Conservation (phyloP, 2,797 vertebrate species). For the Crenuchus spilurus region DNA sequence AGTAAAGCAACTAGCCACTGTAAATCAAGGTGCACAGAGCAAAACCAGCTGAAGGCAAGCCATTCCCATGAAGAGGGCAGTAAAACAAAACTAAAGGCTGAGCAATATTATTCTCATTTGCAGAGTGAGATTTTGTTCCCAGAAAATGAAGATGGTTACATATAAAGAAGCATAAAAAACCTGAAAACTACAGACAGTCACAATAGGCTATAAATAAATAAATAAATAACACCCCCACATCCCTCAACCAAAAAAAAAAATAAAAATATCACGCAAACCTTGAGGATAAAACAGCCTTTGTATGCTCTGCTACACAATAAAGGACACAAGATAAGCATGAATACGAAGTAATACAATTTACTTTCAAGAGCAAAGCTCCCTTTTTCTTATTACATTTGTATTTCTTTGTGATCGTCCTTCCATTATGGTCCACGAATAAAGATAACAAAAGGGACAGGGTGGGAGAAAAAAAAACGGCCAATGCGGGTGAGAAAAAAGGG, state of each 20-base stretch:
- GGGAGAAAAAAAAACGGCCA: neutral
- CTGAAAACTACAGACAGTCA: neutral
- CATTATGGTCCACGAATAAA: constrained; percentile 61
- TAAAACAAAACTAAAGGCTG: neutral
- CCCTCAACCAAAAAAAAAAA: constrained; percentile 55
- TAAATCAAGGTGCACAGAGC: neutral
- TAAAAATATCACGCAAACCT: constrained; percentile 62
- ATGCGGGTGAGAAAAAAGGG: neutral
- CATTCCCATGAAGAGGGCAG: neutral
- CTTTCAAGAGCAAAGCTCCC: constrained; percentile 63
- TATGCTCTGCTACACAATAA: constrained; percentile 57
- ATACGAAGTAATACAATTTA: constrained; percentile 59
- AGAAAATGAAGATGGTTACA: neutral
- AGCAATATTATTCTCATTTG: no score
- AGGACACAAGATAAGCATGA: constrained; percentile 61
- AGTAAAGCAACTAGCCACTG: neutral
- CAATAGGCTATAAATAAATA: neutral
- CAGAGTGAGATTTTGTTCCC: neutral
- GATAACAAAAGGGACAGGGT: constrained; percentile 47
- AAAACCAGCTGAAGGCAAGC: neutral
- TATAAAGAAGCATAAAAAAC: neutral
- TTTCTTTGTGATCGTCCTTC: constrained; percentile 63
- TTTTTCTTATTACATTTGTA: constrained; percentile 57
- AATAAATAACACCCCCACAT: neutral
- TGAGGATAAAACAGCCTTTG: constrained; percentile 57